Evolutionary conservation across 37 sponge, comb jelly and placozoan species (phyloP).

Genomic region (Geodia barretti): DNA sequence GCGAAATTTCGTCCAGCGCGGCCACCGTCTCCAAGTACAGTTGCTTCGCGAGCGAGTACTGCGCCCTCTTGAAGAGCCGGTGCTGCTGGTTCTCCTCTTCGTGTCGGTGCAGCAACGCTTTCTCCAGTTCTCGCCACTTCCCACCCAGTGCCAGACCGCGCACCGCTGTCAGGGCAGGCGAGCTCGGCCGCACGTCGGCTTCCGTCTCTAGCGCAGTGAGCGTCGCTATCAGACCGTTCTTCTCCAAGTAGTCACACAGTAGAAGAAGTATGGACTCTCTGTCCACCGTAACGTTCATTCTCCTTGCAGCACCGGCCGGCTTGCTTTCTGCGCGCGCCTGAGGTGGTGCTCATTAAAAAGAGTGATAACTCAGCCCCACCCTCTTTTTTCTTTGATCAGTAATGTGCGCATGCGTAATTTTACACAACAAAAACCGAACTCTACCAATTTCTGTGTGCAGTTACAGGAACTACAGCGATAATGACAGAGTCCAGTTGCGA

Average conservation of each 20-base stretch:
- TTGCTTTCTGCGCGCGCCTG: too few relatives aligned
- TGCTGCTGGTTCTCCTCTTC: conserved; percentile 10
- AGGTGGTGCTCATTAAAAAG: not conserved
- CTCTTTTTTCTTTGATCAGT: too few relatives aligned
- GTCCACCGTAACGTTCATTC: not conserved
- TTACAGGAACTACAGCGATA: conserved; percentile 17
- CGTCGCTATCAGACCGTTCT: not conserved
- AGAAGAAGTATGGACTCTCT: not conserved
- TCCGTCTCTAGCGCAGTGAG: not conserved
- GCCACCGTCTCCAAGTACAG: conserved; percentile 44
- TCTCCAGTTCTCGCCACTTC: conserved; percentile 62
- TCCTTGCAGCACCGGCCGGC: not conserved
- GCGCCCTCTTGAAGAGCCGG: not conserved
- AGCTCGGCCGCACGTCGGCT: not conserved
- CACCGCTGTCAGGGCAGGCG: not conserved
- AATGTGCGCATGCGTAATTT: not conserved
- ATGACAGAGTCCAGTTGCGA: conserved; percentile 18
- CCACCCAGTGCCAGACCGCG: conserved; percentile 55
- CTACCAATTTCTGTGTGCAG: conserved; percentile 22
- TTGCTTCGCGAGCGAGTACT: conserved; percentile 49
- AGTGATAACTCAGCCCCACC: not conserved
- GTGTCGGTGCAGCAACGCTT: conserved; percentile 44
- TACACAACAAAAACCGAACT: not conserved
- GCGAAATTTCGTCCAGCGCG: not conserved
- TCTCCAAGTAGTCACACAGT: not conserved